Conservation (phyloP, 2,888 invertebrate genomes). For the Mycalesis mineus region DNA sequence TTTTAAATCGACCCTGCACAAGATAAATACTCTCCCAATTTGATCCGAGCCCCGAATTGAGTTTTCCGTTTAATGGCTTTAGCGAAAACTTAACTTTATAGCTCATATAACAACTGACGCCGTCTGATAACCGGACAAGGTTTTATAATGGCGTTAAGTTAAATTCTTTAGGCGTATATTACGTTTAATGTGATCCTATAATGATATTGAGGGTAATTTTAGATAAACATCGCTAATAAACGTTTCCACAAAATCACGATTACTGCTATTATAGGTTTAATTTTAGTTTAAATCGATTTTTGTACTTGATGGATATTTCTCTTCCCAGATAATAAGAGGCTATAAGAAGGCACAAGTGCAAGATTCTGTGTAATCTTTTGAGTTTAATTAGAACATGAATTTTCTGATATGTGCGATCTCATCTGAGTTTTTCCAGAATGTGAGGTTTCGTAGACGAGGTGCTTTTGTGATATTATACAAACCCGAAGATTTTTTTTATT, state of each 20-base stretch:
- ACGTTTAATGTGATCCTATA: constrained; percentile 7
- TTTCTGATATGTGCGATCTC: no score
- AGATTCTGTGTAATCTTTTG: no score
- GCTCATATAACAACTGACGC: constrained; percentile 59
- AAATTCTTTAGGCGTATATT: constrained; percentile 5
- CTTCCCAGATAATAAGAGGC: not conserved
- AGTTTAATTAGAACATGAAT: no score
- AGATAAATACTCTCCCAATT: constrained; percentile 74
- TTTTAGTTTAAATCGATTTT: not conserved
- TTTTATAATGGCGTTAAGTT: constrained; percentile 21
- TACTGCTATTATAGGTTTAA: not conserved
- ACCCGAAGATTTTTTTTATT: no score
- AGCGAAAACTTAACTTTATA: constrained; percentile 58
- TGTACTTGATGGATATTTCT: not conserved
- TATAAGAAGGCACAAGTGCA: no score
- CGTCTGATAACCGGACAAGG: constrained; percentile 60
- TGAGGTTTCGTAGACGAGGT: no score
- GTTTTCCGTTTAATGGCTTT: constrained; percentile 65
- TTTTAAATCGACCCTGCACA: constrained; percentile 72
- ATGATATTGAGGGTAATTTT: constrained; percentile 7
- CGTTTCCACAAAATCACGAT: not conserved
- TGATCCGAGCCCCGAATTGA: constrained; percentile 54
- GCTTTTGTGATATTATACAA: no score
- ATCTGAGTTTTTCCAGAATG: no score
- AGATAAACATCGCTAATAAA: not conserved